These are phyloP conservation scores for Plecturocebus donacophilus DNA, from an alignment of 2,113 vertebrate species.

Conservation along the genomic window DNA sequence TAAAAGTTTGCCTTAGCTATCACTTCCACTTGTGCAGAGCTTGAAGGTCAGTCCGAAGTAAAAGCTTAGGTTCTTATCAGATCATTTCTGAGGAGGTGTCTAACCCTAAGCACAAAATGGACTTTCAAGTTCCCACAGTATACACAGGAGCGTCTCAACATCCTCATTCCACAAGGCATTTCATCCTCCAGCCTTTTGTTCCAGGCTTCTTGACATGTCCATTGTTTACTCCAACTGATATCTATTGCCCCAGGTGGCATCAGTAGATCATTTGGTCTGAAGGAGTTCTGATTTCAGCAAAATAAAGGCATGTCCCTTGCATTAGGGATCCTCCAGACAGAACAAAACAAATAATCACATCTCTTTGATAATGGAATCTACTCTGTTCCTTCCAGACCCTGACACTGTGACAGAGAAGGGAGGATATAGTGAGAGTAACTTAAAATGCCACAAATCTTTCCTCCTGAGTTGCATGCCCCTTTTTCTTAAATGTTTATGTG, in stretches of 20 bases:
- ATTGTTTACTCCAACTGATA: not conserved
- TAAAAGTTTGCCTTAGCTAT: not conserved
- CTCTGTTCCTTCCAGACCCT: not conserved
- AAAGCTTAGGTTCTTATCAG: not conserved
- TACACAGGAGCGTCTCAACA: not conserved
- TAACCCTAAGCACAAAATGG: not conserved
- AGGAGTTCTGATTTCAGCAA: not conserved
- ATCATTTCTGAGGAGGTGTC: not conserved
- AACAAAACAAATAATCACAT: not conserved
- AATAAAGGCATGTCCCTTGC: not conserved
- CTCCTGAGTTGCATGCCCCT: not conserved
- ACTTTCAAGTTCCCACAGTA: not conserved
- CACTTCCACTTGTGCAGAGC: not conserved
- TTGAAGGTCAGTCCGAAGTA: not conserved
- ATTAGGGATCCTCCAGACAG: not conserved
- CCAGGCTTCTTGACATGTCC: not conserved
- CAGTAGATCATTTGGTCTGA: not conserved
- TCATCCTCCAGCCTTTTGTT: not conserved
- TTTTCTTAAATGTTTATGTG: not conserved
- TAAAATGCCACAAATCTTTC: not conserved
- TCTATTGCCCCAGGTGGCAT: not conserved
- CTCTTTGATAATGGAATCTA: not conserved
- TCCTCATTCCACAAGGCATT: no score
- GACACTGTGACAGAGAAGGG: not conserved
- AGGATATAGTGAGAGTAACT: not conserved